Evolutionary conservation across 2,113 vertebrate genomes (phyloP), one percentile per base, ranked within the genome.

Genomic region (Plectropomus leopardus): DNA sequence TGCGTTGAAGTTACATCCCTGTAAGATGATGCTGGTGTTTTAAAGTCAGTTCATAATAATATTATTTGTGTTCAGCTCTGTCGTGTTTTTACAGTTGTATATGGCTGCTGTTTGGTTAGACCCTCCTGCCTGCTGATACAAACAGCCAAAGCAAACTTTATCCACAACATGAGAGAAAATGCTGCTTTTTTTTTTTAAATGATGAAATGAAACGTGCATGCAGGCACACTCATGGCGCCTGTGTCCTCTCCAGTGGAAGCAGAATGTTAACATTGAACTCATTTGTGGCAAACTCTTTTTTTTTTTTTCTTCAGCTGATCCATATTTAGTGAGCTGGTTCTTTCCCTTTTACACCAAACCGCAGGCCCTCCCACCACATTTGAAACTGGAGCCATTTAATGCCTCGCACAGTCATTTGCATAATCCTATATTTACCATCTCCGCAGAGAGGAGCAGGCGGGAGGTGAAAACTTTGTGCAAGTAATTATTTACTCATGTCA

Each of bases 351-450:
- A 32, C 79, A 19, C 63, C 55, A 7, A 69, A 77, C 86, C 85
- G 11, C 88, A 83, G 68, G 50, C 45, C 36, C 45, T 55, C 44
- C 54, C 71, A 72, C 80, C 59, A 6, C 79, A 75, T 80, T 63
- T 82, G n/a, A 78, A 82, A 80, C 88, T 75, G 72, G 75, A 86
- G 63, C 76, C 64, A 60, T 88, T 86, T 61, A 88, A 80, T 81
- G 48, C 47, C 72, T 79, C 28, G 57, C 71, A 80, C 67, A 48
- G 80, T 68, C 74, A 75, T 89, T 90, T 72, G 64, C 83, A 80
- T 84, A 78, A 87, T 83, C 77, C 86, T 78, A 54, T 88, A 84
- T 91, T 90, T 89, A 85, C 81, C 78, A 19, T 63, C 69, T 40
- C 32, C 36, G 34, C 58, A 57, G 61, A 76, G 42, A 47, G 26